Conservation (phyloP, 2,888 invertebrate species). For the Euspilapteryx auroguttella region DNA sequence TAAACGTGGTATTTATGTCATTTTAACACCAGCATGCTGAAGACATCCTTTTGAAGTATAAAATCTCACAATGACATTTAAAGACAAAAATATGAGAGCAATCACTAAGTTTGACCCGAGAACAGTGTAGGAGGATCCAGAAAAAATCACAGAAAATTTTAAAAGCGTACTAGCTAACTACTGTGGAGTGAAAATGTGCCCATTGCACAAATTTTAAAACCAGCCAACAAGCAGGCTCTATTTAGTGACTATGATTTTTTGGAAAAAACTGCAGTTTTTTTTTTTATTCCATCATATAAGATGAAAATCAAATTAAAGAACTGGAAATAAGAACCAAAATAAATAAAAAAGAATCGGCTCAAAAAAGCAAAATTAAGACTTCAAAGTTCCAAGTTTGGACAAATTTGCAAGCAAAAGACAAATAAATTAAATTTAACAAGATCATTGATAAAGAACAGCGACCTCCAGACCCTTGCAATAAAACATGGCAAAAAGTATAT, state of each 20-base stretch:
- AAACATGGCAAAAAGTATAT: no score
- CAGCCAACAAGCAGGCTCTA: not conserved
- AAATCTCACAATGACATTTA: slow-evolving; percentile 1
- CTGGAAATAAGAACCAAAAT: not conserved
- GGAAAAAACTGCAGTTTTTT: not conserved
- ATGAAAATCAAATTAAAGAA: not conserved
- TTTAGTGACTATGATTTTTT: slow-evolving; percentile 1
- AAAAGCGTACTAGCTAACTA: not conserved
- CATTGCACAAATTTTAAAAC: slow-evolving; percentile 1
- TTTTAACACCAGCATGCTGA: not conserved
- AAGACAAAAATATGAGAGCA: not conserved
- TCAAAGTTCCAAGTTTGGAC: no score
- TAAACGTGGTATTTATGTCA: no score
- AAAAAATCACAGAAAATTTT: not conserved
- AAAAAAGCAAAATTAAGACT: no score
- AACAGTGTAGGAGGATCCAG: not conserved
- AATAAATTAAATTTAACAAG: no score
- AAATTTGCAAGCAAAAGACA: no score
- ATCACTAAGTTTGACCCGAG: slow-evolving; percentile 1
- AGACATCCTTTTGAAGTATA: slow-evolving; percentile 2
- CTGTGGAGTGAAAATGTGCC: slow-evolving; percentile 1
- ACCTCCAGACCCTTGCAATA: no score
- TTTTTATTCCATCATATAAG: not conserved
- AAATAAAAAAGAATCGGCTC: no score
- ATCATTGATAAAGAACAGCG: no score